A percentile compares a stretch with the other conserved stretches of the same genome.
Conservation (phyloP, 2,113 vertebrate species). For the Megaceryle torquata region DNA sequence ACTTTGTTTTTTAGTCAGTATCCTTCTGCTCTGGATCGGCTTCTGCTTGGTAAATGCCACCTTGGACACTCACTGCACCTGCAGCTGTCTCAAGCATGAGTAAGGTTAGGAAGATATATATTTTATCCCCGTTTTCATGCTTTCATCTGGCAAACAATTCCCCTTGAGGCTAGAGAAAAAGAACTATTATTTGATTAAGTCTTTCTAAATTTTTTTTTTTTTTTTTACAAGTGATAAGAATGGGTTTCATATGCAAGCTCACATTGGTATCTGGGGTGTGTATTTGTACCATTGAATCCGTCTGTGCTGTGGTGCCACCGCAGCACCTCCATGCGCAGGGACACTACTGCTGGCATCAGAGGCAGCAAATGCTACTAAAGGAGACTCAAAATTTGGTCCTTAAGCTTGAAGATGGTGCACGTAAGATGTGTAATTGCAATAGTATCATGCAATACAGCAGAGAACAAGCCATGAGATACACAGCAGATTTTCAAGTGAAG, state of each 20-base stretch:
- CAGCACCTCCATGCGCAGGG: neutral
- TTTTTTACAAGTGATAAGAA: neutral
- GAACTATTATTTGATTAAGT: neutral
- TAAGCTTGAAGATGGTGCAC: neutral
- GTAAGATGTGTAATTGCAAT: rapidly evolving
- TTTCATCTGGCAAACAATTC: neutral
- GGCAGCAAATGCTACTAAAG: neutral
- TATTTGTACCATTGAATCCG: neutral
- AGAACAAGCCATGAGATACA: neutral
- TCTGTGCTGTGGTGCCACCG: neutral
- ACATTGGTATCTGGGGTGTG: too few species aligned
- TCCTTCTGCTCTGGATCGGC: neutral
- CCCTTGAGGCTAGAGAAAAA: neutral
- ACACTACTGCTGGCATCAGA: neutral
- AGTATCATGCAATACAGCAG: too few species aligned
- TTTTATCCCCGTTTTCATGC: neutral
- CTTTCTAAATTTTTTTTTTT: neutral
- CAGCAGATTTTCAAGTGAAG: neutral
- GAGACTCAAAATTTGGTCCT: neutral
- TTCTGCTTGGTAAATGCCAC: neutral
- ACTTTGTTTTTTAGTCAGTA: neutral
- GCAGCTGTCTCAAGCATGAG: neutral
- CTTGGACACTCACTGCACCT: neutral
- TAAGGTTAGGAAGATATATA: neutral
- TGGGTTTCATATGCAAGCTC: neutral